Evolutionary conservation across 2,797 vertebrate genomes (phyloP).

Genomic region (Rhadinocentrus ornatus): DNA sequence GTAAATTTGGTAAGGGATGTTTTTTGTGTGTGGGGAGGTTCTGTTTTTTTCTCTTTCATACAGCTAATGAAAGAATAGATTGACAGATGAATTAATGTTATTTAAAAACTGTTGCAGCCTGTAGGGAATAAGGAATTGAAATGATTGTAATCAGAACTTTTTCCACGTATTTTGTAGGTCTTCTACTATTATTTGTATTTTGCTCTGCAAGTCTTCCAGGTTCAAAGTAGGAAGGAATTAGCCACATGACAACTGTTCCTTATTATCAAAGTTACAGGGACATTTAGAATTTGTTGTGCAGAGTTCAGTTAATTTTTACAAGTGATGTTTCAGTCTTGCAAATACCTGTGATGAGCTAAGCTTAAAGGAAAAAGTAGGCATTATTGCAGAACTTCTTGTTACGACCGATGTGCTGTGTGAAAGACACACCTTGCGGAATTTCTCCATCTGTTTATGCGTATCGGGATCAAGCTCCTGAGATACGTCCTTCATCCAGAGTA

Average conservation of each 20-base stretch:
- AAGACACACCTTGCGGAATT: constrained; percentile 93
- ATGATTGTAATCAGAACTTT: constrained; percentile 1
- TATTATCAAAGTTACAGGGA: neutral
- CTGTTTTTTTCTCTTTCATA: neutral
- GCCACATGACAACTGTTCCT: too few relatives aligned
- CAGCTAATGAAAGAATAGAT: too few relatives aligned
- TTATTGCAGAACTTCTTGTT: neutral
- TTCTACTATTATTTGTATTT: constrained; percentile 6
- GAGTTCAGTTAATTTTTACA: neutral
- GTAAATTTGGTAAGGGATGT: too few relatives aligned
- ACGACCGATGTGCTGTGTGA: neutral
- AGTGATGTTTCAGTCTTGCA: neutral
- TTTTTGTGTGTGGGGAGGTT: neutral
- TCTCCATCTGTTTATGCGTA: constrained; percentile 98
- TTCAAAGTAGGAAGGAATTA: too few relatives aligned
- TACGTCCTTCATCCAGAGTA: constrained; percentile 99
- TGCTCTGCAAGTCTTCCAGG: neutral
- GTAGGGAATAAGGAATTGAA: neutral
- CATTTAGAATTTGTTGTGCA: neutral
- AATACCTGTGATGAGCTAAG: neutral
- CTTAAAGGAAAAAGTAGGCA: neutral
- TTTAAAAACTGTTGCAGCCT: neutral
- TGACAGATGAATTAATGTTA: constrained; percentile 11
- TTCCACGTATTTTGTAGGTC: neutral
- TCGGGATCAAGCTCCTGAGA: constrained; percentile 98